phyloP scores from a whole-genome alignment of 1,140 invertebrate species.

The Drosophila lowei region DNA sequence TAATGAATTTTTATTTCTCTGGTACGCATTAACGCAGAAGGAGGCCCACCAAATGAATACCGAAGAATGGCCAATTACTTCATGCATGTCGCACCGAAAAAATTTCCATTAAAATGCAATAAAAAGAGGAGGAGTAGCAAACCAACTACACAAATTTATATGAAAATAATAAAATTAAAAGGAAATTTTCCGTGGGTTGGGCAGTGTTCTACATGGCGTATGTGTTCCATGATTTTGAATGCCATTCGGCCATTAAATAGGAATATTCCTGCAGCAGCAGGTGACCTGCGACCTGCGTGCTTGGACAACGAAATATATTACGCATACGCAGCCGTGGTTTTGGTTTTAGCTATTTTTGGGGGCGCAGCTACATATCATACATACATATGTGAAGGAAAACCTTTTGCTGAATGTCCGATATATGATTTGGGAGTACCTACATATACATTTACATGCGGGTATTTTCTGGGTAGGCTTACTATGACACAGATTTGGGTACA shows the following conservation, averaged over 20 bases:
- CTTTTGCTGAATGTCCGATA: constrained; percentile 39
- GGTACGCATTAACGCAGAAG: constrained; percentile 60
- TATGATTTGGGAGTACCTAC: constrained; percentile 54
- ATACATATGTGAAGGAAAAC: constrained; percentile 29
- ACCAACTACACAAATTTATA: constrained; percentile 59
- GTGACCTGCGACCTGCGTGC: constrained; percentile 40
- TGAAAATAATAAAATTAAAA: constrained; percentile 78
- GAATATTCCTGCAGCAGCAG: constrained; percentile 33
- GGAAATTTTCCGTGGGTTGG: constrained; percentile 42
- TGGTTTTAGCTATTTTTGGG: constrained; percentile 30
- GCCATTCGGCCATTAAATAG: constrained; percentile 69
- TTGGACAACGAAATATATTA: constrained; percentile 58
- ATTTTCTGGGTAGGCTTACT: not conserved
- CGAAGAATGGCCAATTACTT: constrained; percentile 31
- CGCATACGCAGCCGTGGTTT: constrained; percentile 52
- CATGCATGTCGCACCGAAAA: constrained; percentile 38
- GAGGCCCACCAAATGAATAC: constrained; percentile 32
- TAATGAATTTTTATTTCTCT: constrained; percentile 43
- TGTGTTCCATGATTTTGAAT: constrained; percentile 62
- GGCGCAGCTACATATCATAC: constrained; percentile 51
- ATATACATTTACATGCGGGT: constrained; percentile 9
- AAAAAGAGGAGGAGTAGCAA: constrained; percentile 40
- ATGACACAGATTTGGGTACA: too few relatives aligned
- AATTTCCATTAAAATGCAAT: constrained; percentile 81
- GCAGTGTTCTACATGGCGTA: constrained; percentile 57